Evolutionary conservation across 2,888 invertebrate species (phyloP).

Genomic region (Oxyscelio sp.): DNA sequence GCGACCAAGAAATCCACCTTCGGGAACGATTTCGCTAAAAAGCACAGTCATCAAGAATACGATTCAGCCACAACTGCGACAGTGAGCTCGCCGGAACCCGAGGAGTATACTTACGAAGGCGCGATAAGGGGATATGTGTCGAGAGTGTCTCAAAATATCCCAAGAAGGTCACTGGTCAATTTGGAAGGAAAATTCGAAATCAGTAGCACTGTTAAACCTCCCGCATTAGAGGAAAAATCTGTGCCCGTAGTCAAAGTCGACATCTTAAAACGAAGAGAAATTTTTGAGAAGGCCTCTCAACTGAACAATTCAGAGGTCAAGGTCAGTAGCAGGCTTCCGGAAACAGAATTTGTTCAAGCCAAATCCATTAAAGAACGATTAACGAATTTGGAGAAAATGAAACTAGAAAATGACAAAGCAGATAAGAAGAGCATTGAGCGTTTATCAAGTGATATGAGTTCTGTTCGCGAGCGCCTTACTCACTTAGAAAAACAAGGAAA

Average conservation of each 20-base stretch:
- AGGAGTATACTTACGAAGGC: slow-evolving; percentile 96
- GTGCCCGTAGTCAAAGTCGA: slow-evolving; percentile 93
- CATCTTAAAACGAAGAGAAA: slow-evolving; percentile 94
- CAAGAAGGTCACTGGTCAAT: slow-evolving; percentile 85
- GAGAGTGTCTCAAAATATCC: slow-evolving; percentile 89
- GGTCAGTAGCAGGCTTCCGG: slow-evolving; percentile 86
- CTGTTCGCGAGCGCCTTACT: slow-evolving; percentile 91
- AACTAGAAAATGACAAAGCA: slow-evolving; percentile 89
- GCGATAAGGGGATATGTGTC: slow-evolving; percentile 96
- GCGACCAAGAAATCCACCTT: slow-evolving; percentile 82
- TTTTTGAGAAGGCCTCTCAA: slow-evolving; percentile 92
- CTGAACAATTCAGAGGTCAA: slow-evolving; percentile 83
- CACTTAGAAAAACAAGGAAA: slow-evolving; percentile 90
- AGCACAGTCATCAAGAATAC: slow-evolving; percentile 89
- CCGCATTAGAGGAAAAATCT: slow-evolving; percentile 89
- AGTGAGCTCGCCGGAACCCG: slow-evolving; percentile 92
- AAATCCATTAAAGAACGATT: slow-evolving; percentile 93
- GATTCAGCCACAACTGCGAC: slow-evolving; percentile 92
- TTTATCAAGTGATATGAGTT: slow-evolving; percentile 91
- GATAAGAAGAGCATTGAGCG: slow-evolving; percentile 88
- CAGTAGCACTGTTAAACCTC: slow-evolving; percentile 87
- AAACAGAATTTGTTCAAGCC: slow-evolving; percentile 91
- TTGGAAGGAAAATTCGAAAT: slow-evolving; percentile 83
- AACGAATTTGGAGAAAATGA: slow-evolving; percentile 92
- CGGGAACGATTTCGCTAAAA: slow-evolving; percentile 83